Evolutionary conservation across 2,797 vertebrate genomes (phyloP).

Genomic region (Darevskia mixta): DNA sequence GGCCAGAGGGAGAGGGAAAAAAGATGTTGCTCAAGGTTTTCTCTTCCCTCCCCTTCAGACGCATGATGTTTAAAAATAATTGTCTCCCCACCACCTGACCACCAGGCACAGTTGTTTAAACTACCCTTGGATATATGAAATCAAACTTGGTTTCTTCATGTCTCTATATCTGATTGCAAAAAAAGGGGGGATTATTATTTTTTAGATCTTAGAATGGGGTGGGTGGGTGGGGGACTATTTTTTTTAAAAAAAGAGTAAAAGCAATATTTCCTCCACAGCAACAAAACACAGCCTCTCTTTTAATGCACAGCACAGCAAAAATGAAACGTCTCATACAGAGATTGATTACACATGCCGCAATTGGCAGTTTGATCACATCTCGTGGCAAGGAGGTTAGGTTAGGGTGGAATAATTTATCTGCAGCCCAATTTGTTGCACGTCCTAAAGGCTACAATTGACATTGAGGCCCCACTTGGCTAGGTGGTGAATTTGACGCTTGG

Average conservation of each 20-base stretch:
- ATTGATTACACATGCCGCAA: slow-evolving; percentile 64
- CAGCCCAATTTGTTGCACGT: slow-evolving; percentile 45
- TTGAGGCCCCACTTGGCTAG: rapidly evolving
- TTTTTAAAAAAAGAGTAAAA: slow-evolving; percentile 45
- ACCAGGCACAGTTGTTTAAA: slow-evolving; percentile 56
- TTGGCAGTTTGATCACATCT: slow-evolving; percentile 65
- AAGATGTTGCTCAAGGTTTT: slow-evolving; percentile 62
- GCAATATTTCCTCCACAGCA: slow-evolving; percentile 47
- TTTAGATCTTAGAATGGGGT: neutral
- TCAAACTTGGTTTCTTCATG: slow-evolving; percentile 64
- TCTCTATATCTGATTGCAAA: neutral
- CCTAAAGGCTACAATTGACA: neutral
- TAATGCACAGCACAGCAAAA: slow-evolving; percentile 45
- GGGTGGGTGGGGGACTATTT: neutral
- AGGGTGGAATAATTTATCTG: slow-evolving; percentile 68
- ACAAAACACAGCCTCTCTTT: slow-evolving; percentile 22
- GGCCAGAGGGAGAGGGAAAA: slow-evolving; percentile 36
- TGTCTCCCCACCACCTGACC: slow-evolving; percentile 42
- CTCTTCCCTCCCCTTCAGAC: slow-evolving; percentile 47
- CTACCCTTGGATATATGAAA: slow-evolving; percentile 60
- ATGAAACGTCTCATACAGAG: slow-evolving; percentile 52
- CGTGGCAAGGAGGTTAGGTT: slow-evolving; percentile 54
- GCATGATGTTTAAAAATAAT: slow-evolving; percentile 71
- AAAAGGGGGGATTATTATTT: too few relatives aligned
- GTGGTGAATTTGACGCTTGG: neutral